These are phyloP conservation scores for Sclerodermus sp. DNA, from an alignment of 2,888 invertebrate species.

Conservation along the genomic window DNA sequence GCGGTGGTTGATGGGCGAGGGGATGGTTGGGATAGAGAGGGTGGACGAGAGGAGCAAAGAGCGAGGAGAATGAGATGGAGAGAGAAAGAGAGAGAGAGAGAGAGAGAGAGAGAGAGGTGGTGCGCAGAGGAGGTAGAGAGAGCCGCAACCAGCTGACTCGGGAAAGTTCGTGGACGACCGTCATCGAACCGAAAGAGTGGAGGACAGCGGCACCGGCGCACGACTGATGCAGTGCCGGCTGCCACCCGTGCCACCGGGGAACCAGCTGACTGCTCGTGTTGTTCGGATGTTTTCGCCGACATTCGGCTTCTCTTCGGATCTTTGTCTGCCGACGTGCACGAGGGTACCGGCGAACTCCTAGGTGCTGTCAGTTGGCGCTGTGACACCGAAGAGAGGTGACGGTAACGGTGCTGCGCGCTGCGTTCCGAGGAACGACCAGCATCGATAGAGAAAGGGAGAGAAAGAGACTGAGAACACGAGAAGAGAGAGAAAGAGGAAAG, in stretches of 20 bases:
- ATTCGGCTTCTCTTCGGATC: conserved; percentile 34
- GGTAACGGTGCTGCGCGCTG: conserved; percentile 20
- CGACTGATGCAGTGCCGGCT: conserved; percentile 26
- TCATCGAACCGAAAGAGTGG: conserved; percentile 19
- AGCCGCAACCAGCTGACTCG: conserved; percentile 40
- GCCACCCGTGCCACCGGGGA: conserved; percentile 17
- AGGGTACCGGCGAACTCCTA: conserved; percentile 44
- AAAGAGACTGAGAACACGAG: conserved; percentile 6
- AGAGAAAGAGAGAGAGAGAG: no score
- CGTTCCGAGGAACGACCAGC: conserved; percentile 30
- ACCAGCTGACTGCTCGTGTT: conserved; percentile 46
- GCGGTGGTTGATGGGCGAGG: no score
- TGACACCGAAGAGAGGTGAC: conserved; percentile 39
- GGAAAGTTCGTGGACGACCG: conserved; percentile 34
- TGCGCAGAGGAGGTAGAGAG: neutral
- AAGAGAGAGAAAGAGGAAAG: neutral
- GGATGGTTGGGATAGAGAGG: no score
- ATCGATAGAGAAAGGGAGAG: conserved; percentile 4
- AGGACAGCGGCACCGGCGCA: conserved; percentile 17
- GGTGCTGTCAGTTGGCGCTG: conserved; percentile 49
- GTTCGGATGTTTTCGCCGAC: conserved; percentile 26
- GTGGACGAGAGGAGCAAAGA: no score
- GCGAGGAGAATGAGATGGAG: no score
- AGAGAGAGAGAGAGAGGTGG: conserved; percentile 4
- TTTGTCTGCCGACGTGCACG: conserved; percentile 46